These are phyloP conservation scores for Clinocottus analis DNA, from an alignment of 2,113 vertebrate species.

Conservation along the genomic window DNA sequence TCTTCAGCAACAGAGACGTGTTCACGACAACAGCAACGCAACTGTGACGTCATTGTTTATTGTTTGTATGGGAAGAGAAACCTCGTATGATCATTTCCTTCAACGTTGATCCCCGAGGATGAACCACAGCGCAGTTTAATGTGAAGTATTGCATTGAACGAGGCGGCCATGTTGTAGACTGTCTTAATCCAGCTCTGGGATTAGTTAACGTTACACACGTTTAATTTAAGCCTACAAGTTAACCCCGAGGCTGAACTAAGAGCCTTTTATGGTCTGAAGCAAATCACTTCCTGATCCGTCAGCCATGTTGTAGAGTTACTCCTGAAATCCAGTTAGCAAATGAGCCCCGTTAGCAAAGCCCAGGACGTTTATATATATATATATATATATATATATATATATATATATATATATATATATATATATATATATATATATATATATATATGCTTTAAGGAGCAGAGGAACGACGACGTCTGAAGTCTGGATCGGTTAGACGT, in stretches of 20 bases:
- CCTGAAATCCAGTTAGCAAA: no score
- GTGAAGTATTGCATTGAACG: neutral
- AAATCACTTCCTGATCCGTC: neutral
- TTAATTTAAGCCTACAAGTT: neutral
- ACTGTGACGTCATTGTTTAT: neutral
- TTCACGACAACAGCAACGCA: neutral
- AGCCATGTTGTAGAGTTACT: neutral
- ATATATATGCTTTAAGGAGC: neutral
- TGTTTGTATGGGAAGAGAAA: neutral
- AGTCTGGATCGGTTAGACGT: no score
- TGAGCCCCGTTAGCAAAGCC: no score
- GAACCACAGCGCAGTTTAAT: neutral
- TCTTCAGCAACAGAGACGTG: conserved; percentile 8
- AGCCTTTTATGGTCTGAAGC: neutral
- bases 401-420: no score
- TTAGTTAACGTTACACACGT: neutral
- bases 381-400: no score
- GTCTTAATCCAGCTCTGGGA: neutral
- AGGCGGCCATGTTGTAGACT: neutral
- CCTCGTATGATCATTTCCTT: neutral
- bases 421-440: no score
- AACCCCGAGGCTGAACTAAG: neutral
- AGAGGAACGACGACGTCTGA: no score
- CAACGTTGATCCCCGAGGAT: neutral
- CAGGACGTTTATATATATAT: no score